Evolutionary conservation across 2,797 vertebrate species (phyloP), one percentile per base, ranked within the genome.

Genomic region (Gymnopithys bicolor): DNA sequence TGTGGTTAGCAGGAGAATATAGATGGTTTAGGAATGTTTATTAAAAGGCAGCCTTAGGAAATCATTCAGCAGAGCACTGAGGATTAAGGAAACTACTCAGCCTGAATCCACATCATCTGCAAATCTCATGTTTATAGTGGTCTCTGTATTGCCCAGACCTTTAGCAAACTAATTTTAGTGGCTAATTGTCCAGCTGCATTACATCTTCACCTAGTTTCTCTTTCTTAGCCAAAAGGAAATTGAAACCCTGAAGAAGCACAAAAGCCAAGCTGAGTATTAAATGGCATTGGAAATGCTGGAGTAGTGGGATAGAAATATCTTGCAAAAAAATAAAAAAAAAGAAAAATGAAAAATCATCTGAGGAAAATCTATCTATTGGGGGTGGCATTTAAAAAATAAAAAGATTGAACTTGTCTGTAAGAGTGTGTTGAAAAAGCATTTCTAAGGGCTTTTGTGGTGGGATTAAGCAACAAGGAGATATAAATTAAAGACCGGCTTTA

Each of bases 121-220:
- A 91, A 69, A 87, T 51, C 68, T 79, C 58, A 17, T 76, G 11
- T 60, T 87, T 84, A 60, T 21, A 75, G 62, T 68, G 67, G 67
- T 74, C 80, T 84, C 81, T 87, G 58, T 68, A 84, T 66, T 63
- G 55, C 67, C 63, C 37, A 73, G 60, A 88, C 84, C 59, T 91
- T 83, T n/a, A 58, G 51, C 41, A 89, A 91, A 74, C 88, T 95
- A 94, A 94, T 95, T 97, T 95, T 96, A 97, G 96, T 30, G 67
- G 60, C 68, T 90, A 94, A 96, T 96, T 96, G 94, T 96, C 94
- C 95, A 91, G 74, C 71, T 90, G 69, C 63, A 90, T 95, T 90
- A 93, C 59, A 90, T 93, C 70, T 94, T 96, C 73, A 95, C 69
- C 83, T 87, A 93, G 62, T 69, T 96, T 92, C 46, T 67, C 49